These are phyloP conservation scores for Decapterus maruadsi DNA, from an alignment of 2,797 vertebrate species.

Conservation along the genomic window DNA sequence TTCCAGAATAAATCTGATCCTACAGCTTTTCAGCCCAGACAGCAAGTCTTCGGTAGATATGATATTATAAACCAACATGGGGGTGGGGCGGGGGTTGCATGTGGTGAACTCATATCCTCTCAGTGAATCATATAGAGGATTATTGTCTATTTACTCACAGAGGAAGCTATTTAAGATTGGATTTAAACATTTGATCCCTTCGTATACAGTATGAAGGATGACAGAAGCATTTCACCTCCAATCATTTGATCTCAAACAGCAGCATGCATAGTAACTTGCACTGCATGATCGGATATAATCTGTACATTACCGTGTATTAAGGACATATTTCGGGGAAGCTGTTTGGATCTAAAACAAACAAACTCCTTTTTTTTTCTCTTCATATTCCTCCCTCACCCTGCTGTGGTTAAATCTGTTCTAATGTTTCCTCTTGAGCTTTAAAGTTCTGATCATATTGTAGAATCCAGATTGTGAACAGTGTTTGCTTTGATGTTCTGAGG, in stretches of 20 bases:
- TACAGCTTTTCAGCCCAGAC: slow-evolving; percentile 51
- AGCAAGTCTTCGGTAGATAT: slow-evolving; percentile 51
- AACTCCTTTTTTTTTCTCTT: slow-evolving; percentile 10
- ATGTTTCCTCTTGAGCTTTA: slow-evolving; percentile 56
- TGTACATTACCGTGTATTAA: not conserved
- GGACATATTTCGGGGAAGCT: not conserved
- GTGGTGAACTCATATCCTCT: slow-evolving; percentile 6
- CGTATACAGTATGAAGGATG: slow-evolving; percentile 19
- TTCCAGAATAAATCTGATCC: slow-evolving; percentile 46
- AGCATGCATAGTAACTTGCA: not conserved
- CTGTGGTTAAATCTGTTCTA: slow-evolving; percentile 36
- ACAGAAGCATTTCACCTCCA: not conserved
- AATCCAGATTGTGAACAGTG: slow-evolving; percentile 50
- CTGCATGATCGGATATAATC: slow-evolving; percentile 17
- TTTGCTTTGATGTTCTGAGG: slow-evolving; percentile 75
- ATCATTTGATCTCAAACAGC: slow-evolving; percentile 6
- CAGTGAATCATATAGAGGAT: slow-evolving; percentile 25
- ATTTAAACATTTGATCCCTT: slow-evolving; percentile 38
- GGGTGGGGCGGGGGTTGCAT: slow-evolving; percentile 10
- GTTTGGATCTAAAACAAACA: slow-evolving; percentile 44
- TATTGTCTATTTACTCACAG: slow-evolving; percentile 34
- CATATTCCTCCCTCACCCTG: slow-evolving; percentile 15
- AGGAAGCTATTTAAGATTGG: slow-evolving; percentile 25
- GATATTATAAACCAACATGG: slow-evolving; percentile 53
- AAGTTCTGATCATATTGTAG: slow-evolving; percentile 56